Percentiles rank a stretch among this genome's conserved stretches.
phyloP scores from a whole-genome alignment of 1,140 invertebrate genomes.

The Dreissena polymorpha region DNA sequence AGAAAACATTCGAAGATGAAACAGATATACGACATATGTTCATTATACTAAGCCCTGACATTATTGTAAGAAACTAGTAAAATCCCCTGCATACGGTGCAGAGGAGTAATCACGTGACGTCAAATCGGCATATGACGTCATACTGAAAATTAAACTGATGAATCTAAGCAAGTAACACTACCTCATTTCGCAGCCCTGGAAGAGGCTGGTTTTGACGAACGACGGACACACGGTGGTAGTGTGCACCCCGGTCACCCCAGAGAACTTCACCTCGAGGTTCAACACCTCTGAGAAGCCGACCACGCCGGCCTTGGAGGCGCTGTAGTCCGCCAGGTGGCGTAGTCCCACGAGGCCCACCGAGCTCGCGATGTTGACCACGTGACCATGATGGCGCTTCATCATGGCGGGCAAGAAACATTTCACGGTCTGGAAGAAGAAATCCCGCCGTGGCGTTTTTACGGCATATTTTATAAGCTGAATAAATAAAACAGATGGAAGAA shows the following conservation, averaged over 20 bases:
- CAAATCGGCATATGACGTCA: too few species aligned
- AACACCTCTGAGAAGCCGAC: constrained; percentile 93
- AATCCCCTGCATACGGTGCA: too few species aligned
- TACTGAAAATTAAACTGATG: too few species aligned
- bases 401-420: constrained; percentile 90
- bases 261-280: constrained; percentile 71
- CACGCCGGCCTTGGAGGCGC: constrained; percentile 92
- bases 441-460: too few species aligned
- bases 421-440: constrained; percentile 68
- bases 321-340: constrained; percentile 92
- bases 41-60: too few species aligned
- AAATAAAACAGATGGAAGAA: too few species aligned
- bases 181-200: constrained; percentile 87
- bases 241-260: constrained; percentile 84
- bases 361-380: constrained; percentile 97
- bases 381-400: constrained; percentile 89
- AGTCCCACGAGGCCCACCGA: constrained; percentile 88
- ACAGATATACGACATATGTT: too few species aligned
- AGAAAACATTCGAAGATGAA: too few species aligned
- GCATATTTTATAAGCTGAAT: too few species aligned
- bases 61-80: too few species aligned
- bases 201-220: constrained; percentile 97
- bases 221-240: constrained; percentile 95
- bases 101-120: too few species aligned
- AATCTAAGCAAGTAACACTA: constrained; percentile 39